Percentiles rank a stretch among this genome's conserved stretches.
Evolutionary conservation across 2,888 invertebrate genomes (phyloP).

Genomic region (Drosophila melanosoma): DNA sequence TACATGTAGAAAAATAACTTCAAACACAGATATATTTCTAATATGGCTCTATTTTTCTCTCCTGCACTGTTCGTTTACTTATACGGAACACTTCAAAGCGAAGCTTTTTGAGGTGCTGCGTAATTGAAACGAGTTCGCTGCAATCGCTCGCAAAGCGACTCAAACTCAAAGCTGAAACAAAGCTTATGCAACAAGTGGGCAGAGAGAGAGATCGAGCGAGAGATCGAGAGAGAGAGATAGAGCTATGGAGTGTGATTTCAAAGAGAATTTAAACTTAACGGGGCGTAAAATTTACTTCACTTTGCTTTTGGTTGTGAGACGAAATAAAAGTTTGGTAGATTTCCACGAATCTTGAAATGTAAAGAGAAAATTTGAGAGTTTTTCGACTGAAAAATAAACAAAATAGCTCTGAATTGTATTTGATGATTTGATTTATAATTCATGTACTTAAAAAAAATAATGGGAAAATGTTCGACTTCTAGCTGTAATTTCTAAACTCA

Average conservation of each 20-base stretch:
- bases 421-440: constrained; percentile 15
- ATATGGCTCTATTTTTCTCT: not conserved
- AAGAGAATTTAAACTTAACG: constrained; percentile 10
- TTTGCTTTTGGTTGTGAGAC: not conserved
- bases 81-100: not conserved
- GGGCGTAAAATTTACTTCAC: not conserved
- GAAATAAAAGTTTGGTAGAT: constrained; percentile 5
- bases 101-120: constrained; percentile 51
- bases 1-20: not conserved
- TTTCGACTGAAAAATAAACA: constrained; percentile 4
- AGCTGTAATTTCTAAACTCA: not conserved
- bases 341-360: constrained; percentile 1
- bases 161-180: constrained; percentile 29
- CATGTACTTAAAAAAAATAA: not conserved
- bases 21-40: not conserved
- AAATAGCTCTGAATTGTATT: constrained; percentile 4
- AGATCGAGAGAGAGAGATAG: too few species aligned
- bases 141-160: constrained; percentile 7
- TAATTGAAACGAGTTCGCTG: constrained; percentile 60
- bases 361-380: constrained; percentile 9
- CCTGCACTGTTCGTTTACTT: not conserved
- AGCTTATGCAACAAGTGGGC: constrained; percentile 14
- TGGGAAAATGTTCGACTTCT: not conserved
- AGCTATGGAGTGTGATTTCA: not conserved
- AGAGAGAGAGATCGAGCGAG: not conserved